A percentile compares a stretch with the other conserved stretches of the same genome.
These are phyloP conservation scores for Dynastes maya DNA, from an alignment of 2,888 invertebrate genomes.

Conservation along the genomic window DNA sequence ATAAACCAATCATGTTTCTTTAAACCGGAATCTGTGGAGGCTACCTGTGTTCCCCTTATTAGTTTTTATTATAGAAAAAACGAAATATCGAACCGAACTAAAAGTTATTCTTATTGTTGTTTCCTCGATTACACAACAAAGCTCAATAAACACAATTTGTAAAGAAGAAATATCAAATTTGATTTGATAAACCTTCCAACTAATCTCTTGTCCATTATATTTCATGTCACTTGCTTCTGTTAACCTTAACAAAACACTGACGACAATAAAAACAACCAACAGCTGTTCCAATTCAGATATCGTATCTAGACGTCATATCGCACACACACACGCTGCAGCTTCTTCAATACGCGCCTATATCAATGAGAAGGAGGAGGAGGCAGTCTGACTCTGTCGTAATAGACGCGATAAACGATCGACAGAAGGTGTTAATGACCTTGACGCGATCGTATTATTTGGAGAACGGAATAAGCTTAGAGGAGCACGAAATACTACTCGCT, in stretches of 20 bases:
- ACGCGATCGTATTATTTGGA: conserved; percentile 10
- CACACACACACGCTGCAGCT: conserved; percentile 6
- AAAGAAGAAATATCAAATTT: too few species aligned
- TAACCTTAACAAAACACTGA: background rate
- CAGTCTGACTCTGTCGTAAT: conserved; percentile 6
- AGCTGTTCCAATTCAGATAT: conserved; percentile 14
- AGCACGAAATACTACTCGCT: background rate
- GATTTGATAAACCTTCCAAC: too few species aligned
- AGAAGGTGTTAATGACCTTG: conserved; percentile 31
- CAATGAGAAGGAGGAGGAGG: background rate
- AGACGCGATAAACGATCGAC: background rate
- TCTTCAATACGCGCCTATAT: background rate
- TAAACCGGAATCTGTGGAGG: too few species aligned
- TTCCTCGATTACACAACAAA: too few species aligned
- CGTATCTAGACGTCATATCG: background rate
- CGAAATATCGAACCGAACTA: too few species aligned
- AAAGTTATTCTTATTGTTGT: too few species aligned
- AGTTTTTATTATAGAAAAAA: too few species aligned
- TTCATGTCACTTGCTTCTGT: conserved; percentile 8
- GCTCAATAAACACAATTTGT: too few species aligned
- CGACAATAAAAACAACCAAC: conserved; percentile 11
- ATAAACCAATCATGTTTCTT: too few species aligned
- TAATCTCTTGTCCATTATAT: too few species aligned
- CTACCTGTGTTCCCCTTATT: too few species aligned
- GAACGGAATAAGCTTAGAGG: conserved; percentile 15